These are phyloP conservation scores for Araneus ventricosus DNA, from an alignment of 1,140 invertebrate genomes.

Conservation along the genomic window DNA sequence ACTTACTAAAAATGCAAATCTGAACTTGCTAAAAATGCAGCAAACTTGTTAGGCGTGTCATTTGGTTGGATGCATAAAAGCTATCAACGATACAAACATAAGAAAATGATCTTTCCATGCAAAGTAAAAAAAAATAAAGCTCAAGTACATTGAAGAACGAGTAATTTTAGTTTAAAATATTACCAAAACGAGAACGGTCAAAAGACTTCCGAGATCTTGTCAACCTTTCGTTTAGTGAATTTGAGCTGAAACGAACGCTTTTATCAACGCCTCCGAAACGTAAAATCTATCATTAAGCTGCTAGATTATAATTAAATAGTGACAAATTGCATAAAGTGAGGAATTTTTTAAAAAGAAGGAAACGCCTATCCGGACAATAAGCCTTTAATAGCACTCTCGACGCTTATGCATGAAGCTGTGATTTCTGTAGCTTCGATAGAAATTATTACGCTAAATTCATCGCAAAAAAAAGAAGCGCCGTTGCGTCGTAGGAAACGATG, in stretches of 20 bases:
- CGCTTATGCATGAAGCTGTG: background rate
- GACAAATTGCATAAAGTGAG: conserved; percentile 58
- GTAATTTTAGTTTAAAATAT: background rate
- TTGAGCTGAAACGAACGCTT: conserved; percentile 36
- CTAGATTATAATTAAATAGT: conserved; percentile 63
- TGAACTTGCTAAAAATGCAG: too few relatives aligned
- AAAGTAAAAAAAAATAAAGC: background rate
- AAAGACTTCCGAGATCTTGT: background rate
- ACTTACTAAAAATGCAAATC: too few relatives aligned
- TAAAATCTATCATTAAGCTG: conserved; percentile 47
- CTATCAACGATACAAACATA: background rate
- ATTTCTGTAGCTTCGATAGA: conserved; percentile 33
- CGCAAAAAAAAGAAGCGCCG: background rate
- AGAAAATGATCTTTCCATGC: background rate
- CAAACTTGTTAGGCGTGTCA: too few relatives aligned
- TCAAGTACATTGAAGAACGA: background rate
- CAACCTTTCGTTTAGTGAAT: background rate
- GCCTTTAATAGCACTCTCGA: conserved; percentile 54
- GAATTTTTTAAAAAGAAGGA: conserved; percentile 53
- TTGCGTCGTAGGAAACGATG: conserved; percentile 5
- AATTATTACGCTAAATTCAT: conserved; percentile 56
- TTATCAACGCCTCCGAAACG: conserved; percentile 40
- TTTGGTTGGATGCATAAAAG: too few relatives aligned
- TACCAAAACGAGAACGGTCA: background rate
- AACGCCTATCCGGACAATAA: conserved; percentile 61